phyloP scores from a whole-genome alignment of 2,113 vertebrate species.

The Pica pica region DNA sequence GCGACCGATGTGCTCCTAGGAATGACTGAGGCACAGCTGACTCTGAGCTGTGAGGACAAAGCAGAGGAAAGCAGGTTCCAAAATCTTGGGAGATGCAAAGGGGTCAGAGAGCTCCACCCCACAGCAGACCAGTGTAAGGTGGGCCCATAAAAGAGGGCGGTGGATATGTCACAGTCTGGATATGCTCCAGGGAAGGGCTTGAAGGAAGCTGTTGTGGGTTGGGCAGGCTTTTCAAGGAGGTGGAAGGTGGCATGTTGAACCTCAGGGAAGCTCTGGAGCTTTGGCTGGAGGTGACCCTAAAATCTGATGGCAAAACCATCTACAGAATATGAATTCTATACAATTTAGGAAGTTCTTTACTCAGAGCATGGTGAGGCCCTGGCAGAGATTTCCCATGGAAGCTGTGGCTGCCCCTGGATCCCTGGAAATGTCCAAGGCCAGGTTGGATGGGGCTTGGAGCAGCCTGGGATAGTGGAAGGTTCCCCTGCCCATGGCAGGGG shows the following conservation, averaged over 20 bases:
- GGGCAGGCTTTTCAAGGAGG: not conserved
- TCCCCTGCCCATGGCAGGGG: not conserved
- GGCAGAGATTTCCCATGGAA: fast-evolving
- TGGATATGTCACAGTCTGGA: not conserved
- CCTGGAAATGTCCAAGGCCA: not conserved
- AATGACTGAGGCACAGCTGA: not conserved
- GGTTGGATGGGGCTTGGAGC: not conserved
- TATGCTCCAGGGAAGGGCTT: not conserved
- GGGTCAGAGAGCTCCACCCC: not conserved
- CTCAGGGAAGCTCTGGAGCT: not conserved
- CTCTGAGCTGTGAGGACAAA: not conserved
- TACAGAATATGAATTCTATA: not conserved
- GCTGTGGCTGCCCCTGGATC: not conserved
- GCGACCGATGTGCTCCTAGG: not conserved
- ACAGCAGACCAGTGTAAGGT: not conserved
- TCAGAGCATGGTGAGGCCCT: fast-evolving
- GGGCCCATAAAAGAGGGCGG: too few species aligned
- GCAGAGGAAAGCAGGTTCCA: not conserved
- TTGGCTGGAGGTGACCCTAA: not conserved
- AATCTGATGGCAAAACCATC: not conserved
- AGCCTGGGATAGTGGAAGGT: fast-evolving
- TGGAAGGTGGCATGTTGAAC: fast-evolving
- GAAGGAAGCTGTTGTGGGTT: not conserved
- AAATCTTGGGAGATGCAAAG: not conserved
- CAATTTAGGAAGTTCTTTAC: not conserved